Conservation (phyloP, 2,888 invertebrate species). For the Euspilapteryx auroguttella region DNA sequence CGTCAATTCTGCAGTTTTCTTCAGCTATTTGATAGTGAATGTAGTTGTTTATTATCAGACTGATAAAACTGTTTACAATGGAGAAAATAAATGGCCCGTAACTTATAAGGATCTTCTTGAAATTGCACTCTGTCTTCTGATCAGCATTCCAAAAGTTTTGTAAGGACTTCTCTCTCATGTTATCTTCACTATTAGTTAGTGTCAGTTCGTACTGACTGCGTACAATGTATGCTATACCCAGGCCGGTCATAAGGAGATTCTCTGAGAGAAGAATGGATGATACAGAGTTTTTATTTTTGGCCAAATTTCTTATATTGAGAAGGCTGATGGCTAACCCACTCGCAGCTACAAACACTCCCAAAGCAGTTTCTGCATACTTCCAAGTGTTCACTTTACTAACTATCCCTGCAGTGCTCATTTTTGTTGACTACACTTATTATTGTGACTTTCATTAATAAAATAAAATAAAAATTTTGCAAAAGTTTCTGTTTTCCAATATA, state of each 20-base stretch:
- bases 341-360: slow-evolving; percentile 34
- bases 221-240: slow-evolving; percentile 33
- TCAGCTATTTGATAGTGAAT: slow-evolving; percentile 37
- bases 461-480: no score
- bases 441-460: no score
- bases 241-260: slow-evolving; percentile 34
- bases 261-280: slow-evolving; percentile 35
- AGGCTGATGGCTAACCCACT: slow-evolving; percentile 33
- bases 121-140: slow-evolving; percentile 19
- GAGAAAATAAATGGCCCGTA: slow-evolving; percentile 41
- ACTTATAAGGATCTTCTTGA: slow-evolving; percentile 23
- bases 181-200: slow-evolving; percentile 17
- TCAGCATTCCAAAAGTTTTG: slow-evolving; percentile 11
- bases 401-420: no score
- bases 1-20: slow-evolving; percentile 21
- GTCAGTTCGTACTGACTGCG: slow-evolving; percentile 22
- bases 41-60: slow-evolving; percentile 40
- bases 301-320: slow-evolving; percentile 29
- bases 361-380: no score
- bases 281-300: slow-evolving; percentile 19
- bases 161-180: slow-evolving; percentile 21
- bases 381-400: no score
- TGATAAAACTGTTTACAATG: slow-evolving; percentile 42
- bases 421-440: no score
- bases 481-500: no score